These are phyloP conservation scores for Bombus consobrinus DNA, from an alignment of 1,140 invertebrate genomes.

Conservation along the genomic window DNA sequence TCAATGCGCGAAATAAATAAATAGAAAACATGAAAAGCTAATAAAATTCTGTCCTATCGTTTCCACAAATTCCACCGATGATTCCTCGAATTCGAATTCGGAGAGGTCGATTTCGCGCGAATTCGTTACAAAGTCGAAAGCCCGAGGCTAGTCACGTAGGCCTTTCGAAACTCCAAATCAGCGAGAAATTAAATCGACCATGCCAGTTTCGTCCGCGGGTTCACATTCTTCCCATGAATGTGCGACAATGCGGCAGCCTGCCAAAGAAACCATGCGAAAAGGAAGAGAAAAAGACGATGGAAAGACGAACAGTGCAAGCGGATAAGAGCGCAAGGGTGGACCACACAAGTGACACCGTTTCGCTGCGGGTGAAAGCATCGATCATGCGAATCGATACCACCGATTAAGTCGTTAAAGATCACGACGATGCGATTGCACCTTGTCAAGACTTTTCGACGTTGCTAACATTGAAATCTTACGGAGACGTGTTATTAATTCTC, in stretches of 20 bases:
- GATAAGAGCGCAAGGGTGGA: conserved; percentile 41
- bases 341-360: conserved; percentile 56
- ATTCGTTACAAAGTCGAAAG: conserved; percentile 37
- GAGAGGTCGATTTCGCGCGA: not conserved
- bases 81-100: not conserved
- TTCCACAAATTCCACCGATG: not conserved
- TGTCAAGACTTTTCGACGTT: conserved; percentile 8
- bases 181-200: conserved; percentile 68
- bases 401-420: conserved; percentile 62
- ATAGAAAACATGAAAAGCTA: not conserved
- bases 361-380: conserved; percentile 50
- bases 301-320: not conserved
- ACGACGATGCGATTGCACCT: conserved; percentile 54
- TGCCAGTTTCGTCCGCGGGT: conserved; percentile 54
- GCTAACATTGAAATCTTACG: conserved; percentile 32
- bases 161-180: conserved; percentile 62
- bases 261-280: conserved; percentile 25
- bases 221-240: conserved; percentile 58
- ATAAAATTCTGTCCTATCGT: not conserved
- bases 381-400: conserved; percentile 38
- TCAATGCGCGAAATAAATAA: not conserved
- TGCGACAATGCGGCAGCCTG: conserved; percentile 49
- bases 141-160: conserved; percentile 38
- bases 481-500: conserved; percentile 60
- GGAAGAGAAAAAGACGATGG: not conserved